A percentile compares a stretch with the other conserved stretches of the same genome.
Evolutionary conservation across 2,888 invertebrate species (phyloP).

Genomic region (Dasysyrphus tricinctus): DNA sequence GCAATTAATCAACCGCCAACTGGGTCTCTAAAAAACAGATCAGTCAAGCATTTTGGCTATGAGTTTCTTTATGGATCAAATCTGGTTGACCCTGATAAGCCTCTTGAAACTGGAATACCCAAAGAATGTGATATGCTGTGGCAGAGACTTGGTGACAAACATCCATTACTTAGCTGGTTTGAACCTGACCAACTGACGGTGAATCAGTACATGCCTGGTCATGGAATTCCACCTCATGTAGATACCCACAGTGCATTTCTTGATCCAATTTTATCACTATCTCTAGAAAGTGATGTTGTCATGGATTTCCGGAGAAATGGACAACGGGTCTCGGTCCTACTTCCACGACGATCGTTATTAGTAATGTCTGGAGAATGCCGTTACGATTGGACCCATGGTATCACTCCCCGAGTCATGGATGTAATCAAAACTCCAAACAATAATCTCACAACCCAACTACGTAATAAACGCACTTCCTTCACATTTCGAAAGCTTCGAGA

Average conservation of each 20-base stretch:
- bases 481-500: slow-evolving; percentile 89
- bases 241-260: slow-evolving; percentile 98
- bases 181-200: slow-evolving; percentile 93
- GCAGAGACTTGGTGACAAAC: slow-evolving; percentile 78
- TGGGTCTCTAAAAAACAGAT: slow-evolving; percentile 89
- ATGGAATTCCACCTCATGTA: slow-evolving; percentile 97
- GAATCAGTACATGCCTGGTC: slow-evolving; percentile 92
- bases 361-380: slow-evolving; percentile 92
- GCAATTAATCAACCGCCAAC: slow-evolving; percentile 84
- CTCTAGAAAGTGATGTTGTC: slow-evolving; percentile 90
- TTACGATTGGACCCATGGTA: slow-evolving; percentile 94
- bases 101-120: slow-evolving; percentile 89
- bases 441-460: slow-evolving; percentile 85
- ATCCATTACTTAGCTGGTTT: slow-evolving; percentile 79
- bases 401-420: slow-evolving; percentile 93
- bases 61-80: slow-evolving; percentile 95
- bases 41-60: slow-evolving; percentile 95
- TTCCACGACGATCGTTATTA: slow-evolving; percentile 90
- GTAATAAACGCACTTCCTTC: slow-evolving; percentile 90
- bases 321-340: slow-evolving; percentile 86
- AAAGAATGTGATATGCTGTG: slow-evolving; percentile 87
- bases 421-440: slow-evolving; percentile 85
- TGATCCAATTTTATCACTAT: slow-evolving; percentile 93
- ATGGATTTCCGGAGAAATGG: slow-evolving; percentile 93
- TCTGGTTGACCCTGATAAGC: slow-evolving; percentile 90